phyloP scores from a whole-genome alignment of 1,140 invertebrate species.

The Drosophila sproati region DNA sequence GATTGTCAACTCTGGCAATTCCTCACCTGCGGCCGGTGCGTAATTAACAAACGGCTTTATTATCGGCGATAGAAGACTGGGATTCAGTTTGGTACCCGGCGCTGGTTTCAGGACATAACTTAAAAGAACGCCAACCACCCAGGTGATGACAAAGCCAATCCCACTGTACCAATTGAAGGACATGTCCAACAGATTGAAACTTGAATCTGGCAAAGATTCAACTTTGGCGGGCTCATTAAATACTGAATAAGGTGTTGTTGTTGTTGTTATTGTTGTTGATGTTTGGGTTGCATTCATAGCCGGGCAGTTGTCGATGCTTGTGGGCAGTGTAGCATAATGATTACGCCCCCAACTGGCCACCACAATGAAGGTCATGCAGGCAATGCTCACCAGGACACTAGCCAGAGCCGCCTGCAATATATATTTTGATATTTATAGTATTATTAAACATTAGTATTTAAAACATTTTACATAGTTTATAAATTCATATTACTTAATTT shows the following conservation, averaged over 20 bases:
- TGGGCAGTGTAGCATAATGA: slow-evolving; percentile 83
- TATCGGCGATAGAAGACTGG: slow-evolving; percentile 84
- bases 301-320: slow-evolving; percentile 87
- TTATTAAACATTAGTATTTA: not conserved
- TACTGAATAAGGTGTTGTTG: not conserved
- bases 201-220: not conserved
- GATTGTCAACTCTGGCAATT: slow-evolving; percentile 49
- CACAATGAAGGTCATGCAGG: slow-evolving; percentile 90
- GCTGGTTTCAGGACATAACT: slow-evolving; percentile 78
- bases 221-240: slow-evolving; percentile 10
- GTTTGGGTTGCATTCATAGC: slow-evolving; percentile 59
- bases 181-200: slow-evolving; percentile 86
- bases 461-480: too few relatives aligned
- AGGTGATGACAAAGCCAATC: slow-evolving; percentile 87
- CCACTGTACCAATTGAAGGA: slow-evolving; percentile 88
- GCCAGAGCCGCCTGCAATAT: slow-evolving; percentile 86
- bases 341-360: slow-evolving; percentile 88
- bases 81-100: slow-evolving; percentile 68
- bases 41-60: slow-evolving; percentile 59
- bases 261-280: slow-evolving; percentile 19
- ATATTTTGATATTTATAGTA: not conserved
- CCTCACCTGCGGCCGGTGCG: slow-evolving; percentile 49
- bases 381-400: slow-evolving; percentile 88
- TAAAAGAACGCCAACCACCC: slow-evolving; percentile 86
- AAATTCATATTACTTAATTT: too few relatives aligned